Percentiles rank a stretch among this genome's conserved stretches.
phyloP scores from a whole-genome alignment of 2,113 vertebrate genomes.

The Microtus montanus region DNA sequence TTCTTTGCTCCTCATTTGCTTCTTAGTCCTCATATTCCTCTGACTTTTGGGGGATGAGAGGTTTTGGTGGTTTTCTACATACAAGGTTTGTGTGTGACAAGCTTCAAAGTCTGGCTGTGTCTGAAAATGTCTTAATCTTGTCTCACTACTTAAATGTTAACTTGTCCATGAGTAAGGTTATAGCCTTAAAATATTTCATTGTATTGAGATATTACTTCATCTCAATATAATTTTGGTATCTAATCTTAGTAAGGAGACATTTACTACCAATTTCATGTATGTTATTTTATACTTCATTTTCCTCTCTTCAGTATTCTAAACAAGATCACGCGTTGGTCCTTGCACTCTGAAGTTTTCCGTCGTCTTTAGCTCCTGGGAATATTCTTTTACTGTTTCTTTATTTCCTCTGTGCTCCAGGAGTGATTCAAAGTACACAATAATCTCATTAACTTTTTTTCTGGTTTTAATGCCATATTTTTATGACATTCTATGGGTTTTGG shows the following conservation, averaged over 20 bases:
- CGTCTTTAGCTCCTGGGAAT: conserved; percentile 10
- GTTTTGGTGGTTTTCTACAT: conserved; percentile 19
- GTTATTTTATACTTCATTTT: not conserved
- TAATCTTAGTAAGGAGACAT: conserved; percentile 41
- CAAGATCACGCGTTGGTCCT: not conserved
- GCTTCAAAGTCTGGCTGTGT: conserved; percentile 6
- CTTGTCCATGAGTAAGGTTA: conserved; percentile 35
- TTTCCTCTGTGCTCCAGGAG: not conserved
- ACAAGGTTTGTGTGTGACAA: not conserved
- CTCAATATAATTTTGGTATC: conserved; percentile 42
- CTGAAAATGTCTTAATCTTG: conserved; percentile 53
- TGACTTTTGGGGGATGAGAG: not conserved
- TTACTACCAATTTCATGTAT: not conserved
- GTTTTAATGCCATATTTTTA: not conserved
- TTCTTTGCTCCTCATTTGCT: not conserved
- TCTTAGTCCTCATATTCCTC: not conserved
- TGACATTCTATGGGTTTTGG: conserved; percentile 14
- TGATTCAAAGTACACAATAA: conserved; percentile 54
- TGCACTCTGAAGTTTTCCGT: not conserved
- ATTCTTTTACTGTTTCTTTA: conserved; percentile 52
- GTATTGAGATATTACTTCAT: conserved; percentile 3
- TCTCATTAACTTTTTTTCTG: not conserved
- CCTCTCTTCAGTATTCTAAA: not conserved
- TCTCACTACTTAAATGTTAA: not conserved
- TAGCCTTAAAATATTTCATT: conserved; percentile 44